Base-by-base conservation (phyloP, 2,797 vertebrate genomes). In the Agapornis canus region DNA sequence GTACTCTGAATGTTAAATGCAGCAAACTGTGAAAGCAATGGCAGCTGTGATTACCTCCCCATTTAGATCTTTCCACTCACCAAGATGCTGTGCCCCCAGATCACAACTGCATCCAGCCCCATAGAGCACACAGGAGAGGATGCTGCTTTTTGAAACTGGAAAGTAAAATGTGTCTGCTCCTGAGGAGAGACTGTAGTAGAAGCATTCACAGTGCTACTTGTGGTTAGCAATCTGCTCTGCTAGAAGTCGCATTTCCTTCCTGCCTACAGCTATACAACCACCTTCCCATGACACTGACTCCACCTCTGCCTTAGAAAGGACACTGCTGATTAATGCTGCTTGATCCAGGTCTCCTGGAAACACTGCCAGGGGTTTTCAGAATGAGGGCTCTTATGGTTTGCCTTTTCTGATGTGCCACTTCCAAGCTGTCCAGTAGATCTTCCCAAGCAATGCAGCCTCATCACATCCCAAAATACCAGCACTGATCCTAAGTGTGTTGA, bases 171-270 rank as follows among this genome's bases (percentile, higher is more conserved):
- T 31, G 66, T 9, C 45, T 56, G 87, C 27, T 42, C 37, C 73
- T 5, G 32, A 77, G 71, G 0, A 25, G 45, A 19, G 25, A 51
- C 51, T 27, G 57, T 60, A 86, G 72, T 2, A 80, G 68, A 31
- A 79, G 47, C 48, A 92, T 60, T 27, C 70, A 57, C 57, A 60
- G 40, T 31, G 57, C 48, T 68, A 47, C 39, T 54, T 47, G 17
- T 27, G n/a, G 2, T 75, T 43, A 79, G 39, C 82, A 48, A 14
- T 29, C 32, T 82, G 71, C 22, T 48, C 77, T 69, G 77, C 88
- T 68, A 82, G 51, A 93, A 92, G 63, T 96, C 97, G 82, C 10
- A 25, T 95, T 96, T 97, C 97, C 95, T 98, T 97, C 97, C 97
- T 95, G 97, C 66, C 97, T 88, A 84, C 47, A 92, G 52, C 65